These are phyloP conservation scores for Emydoidea blandingii DNA, from an alignment of 2,797 vertebrate species.

Conservation along the genomic window DNA sequence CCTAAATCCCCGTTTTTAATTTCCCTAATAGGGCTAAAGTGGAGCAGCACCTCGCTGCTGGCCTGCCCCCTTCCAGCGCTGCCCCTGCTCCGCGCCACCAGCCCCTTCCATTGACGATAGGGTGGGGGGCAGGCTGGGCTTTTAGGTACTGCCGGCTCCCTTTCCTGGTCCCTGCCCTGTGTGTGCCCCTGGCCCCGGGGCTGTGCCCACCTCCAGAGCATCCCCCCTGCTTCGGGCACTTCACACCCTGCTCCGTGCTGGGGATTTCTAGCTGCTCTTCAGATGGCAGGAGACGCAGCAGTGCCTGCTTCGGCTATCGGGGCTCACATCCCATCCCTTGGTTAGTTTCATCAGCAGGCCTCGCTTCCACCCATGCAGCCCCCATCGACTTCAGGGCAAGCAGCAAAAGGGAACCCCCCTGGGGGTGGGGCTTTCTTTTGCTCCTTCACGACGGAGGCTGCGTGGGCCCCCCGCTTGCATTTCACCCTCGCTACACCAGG, in stretches of 20 bases:
- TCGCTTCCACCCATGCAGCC: background rate
- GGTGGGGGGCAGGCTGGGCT: accelerated
- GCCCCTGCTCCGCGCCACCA: accelerated
- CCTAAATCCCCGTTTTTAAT: conserved; percentile 48
- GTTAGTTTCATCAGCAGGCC: background rate
- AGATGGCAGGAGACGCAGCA: background rate
- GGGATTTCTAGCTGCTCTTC: background rate
- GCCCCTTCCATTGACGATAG: background rate
- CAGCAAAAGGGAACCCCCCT: background rate
- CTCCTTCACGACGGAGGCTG: background rate
- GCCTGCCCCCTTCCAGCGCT: accelerated
- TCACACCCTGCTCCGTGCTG: background rate
- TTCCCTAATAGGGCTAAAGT: conserved; percentile 18
- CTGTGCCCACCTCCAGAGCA: background rate
- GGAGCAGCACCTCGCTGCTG: background rate
- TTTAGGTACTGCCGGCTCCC: too few species aligned
- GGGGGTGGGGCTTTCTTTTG: background rate
- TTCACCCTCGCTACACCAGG: background rate
- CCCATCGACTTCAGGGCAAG: background rate
- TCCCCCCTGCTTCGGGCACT: background rate
- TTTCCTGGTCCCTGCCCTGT: too few species aligned
- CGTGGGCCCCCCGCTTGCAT: background rate
- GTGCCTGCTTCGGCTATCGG: background rate
- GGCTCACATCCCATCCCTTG: background rate
- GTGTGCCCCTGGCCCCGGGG: background rate